Base-by-base conservation (phyloP, 2,888 invertebrate species). In the Dichetophora obliterata region DNA sequence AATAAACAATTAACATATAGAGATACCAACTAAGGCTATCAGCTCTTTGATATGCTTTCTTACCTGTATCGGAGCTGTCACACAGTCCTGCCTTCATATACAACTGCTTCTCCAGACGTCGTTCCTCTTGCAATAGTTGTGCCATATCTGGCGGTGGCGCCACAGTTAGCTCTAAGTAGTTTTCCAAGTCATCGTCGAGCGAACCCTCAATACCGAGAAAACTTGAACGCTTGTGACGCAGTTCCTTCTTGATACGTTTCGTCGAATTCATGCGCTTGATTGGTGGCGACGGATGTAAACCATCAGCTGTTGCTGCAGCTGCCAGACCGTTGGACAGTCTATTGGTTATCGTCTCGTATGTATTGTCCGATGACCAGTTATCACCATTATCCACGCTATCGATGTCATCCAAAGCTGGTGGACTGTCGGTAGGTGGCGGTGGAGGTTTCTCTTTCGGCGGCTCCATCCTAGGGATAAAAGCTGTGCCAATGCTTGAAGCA, bases 391-490 rank as follows among this genome's bases (percentile, higher is more conserved):
- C 71, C 52, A 76, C 76, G 52, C 78, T 76, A 8, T 79, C 81
- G 1, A 76, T 70, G 72, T 79, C 81, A 71, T 80, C 80, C 19
- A 80, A 80, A 0, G 80, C 77, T 0, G 83, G 81, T 6, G 83
- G 82, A 76, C 91, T 89, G 11, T 86, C 86, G 0, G 80, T 91
- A 0, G 95, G 95, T 2, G 95, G 95, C 14, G 96, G 96, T 1
- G 96, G 96, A 37, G 96, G 96, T 84, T 95, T 95, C 85, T 95
- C 95, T 85, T 93, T 95, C n/a, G 95, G 95, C 16, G 95, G 95
- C 85, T 95, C 94, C 84, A 93, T 78, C 52, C 82, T 89, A 9
- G 63, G 31, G 2, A 69, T 37, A n/a, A n/a, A n/a, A n/a, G n/a
- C 68, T 19, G 22, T n/a, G 73, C n/a, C 16, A 61, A 63, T 34